phyloP scores from a whole-genome alignment of 2,888 invertebrate genomes.

The Epinotia ramella region DNA sequence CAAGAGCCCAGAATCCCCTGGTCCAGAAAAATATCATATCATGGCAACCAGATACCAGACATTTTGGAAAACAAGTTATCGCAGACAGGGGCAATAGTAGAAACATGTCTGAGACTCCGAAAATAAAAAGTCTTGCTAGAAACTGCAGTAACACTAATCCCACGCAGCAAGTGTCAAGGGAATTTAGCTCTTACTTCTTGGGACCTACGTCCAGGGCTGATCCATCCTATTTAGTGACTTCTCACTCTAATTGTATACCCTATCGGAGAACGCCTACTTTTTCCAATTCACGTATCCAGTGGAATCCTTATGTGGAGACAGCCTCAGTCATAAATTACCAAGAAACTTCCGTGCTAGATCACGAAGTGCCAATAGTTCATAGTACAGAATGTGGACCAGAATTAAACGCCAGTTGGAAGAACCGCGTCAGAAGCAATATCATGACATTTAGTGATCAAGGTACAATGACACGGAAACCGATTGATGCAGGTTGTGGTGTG shows the following conservation, averaged over 20 bases:
- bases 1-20: background rate
- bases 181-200: slow-evolving; percentile 59
- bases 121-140: slow-evolving; percentile 50
- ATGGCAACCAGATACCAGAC: background rate
- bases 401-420: background rate
- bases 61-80: background rate
- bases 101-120: slow-evolving; percentile 49
- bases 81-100: background rate
- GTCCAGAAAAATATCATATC: background rate
- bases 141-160: background rate
- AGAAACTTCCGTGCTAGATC: slow-evolving; percentile 38
- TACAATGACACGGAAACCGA: slow-evolving; percentile 69
- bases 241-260: slow-evolving; percentile 51
- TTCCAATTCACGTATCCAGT: slow-evolving; percentile 56
- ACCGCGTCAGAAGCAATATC: slow-evolving; percentile 60
- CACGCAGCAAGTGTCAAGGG: slow-evolving; percentile 46
- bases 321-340: slow-evolving; percentile 50
- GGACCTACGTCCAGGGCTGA: slow-evolving; percentile 34
- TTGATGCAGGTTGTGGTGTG: slow-evolving; percentile 59
- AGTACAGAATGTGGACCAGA: background rate
- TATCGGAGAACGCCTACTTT: slow-evolving; percentile 51
- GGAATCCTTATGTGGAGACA: slow-evolving; percentile 56
- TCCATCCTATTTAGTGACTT: slow-evolving; percentile 51
- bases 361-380: slow-evolving; percentile 50
- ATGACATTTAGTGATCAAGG: slow-evolving; percentile 62